Base-by-base conservation (phyloP, 2,113 vertebrate genomes). In the Paramormyrops kingsleyae region DNA sequence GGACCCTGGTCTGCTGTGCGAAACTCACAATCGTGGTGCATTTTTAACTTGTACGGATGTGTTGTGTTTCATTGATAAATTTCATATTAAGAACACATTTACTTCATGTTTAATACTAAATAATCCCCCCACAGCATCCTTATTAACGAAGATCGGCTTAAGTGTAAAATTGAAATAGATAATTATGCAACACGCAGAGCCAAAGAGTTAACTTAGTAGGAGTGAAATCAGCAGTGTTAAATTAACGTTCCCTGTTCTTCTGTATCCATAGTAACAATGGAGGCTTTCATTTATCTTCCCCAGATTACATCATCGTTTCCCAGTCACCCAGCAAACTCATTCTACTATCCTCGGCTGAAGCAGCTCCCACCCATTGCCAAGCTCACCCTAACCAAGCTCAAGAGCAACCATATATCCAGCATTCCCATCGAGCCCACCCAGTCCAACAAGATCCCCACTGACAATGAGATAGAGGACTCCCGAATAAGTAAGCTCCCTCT, bases 251-350 rank as follows among this genome's bases (percentile, higher is more conserved):
- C 74, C 13, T 74, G 27, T 35, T 74, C 31, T 35, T 80, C 74
- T 80, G 83, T 84, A 46, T 44, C 83, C 83, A 84, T 84, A 47
- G 31, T 31, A 66, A 42, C 59, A 56, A 53, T n/a, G 56, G 17
- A 59, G 17, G 6, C 49, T 88, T 62, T 2, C 0, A 90, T 88
- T 70, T 66, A 66, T 90, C 39, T 35, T 85, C 59, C 88, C 88
- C 89, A 99, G 99, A 99, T 99, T 89, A 99, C 98, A 0, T 97
- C 97, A 24, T 97, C 97, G 5, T 97, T 95, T 46, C 99, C 99
- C 4, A 98, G 95, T 86, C 99, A 99, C 90, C 99, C 99, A 0
- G 98, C 98, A 85, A 99, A 98, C 91, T 99, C 99, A 9, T 99
- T 99, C 94, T 99, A 95, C 93, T 99, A 99, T 92, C 99, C 98